Percentiles rank a stretch among this genome's conserved stretches.
Conservation (phyloP, 1,140 invertebrate genomes). For the Rhopalosiphum padi region DNA sequence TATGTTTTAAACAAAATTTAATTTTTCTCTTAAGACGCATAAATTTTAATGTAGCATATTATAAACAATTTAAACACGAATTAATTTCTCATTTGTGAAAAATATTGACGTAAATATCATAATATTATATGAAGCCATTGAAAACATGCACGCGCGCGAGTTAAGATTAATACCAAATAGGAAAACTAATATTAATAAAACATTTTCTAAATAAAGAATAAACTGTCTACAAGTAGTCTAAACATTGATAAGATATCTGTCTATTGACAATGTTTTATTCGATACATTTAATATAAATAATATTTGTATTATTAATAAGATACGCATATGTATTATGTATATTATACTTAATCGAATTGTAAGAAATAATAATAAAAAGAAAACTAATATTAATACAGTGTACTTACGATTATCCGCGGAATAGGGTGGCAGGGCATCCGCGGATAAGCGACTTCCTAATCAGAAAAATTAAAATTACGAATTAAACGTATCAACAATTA, state of each 20-base stretch:
- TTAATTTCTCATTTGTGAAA: not conserved
- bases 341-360: not conserved
- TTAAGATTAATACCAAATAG: no score
- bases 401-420: no score
- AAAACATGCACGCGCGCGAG: no score
- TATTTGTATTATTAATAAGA: not conserved
- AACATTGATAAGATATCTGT: no score
- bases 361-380: no score
- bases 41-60: not conserved
- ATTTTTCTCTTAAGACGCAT: not conserved
- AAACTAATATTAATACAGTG: no score
- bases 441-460: no score
- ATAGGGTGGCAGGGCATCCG: no score
- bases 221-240: not conserved
- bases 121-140: not conserved
- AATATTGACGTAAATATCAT: not conserved
- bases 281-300: not conserved
- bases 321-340: not conserved
- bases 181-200: not conserved
- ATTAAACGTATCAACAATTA: no score
- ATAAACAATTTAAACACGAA: not conserved
- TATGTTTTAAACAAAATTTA: not conserved
- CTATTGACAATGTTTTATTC: not conserved
- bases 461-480: no score
- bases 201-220: not conserved